Base-by-base conservation (phyloP, 2,888 invertebrate species). In the Euplexia lucipara region DNA sequence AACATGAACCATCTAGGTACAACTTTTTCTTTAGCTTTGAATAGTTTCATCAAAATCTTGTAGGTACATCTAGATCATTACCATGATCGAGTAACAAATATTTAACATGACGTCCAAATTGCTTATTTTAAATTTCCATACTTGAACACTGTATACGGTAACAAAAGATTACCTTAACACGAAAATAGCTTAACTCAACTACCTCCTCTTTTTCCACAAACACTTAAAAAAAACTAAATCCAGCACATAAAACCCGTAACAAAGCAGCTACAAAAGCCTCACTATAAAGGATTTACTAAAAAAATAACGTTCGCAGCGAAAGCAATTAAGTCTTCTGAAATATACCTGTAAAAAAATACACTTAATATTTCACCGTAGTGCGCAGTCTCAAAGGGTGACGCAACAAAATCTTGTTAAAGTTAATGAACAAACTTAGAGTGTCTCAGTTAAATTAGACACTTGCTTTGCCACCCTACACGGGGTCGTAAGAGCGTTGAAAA, bases 341-440 rank as follows among this genome's bases (percentile, higher is more conserved):
- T 69, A 75, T 68, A 70, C 60, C 59, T 71, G 73, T 22, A 69
- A 73, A 77, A 75, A 71, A 69, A 51, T 57, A 63, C 75, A 75
- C 77, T 88, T 90, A 91, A 91, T 91, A 91, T 90, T 91, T 90
- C 75, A 88, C 81, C 78, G 83, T 53, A 65, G 84, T 69, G 78
- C 82, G 73, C 78, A 70, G 79, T 83, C 87, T 90, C 92, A 93
- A 92, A 92, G 92, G 91, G 90, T 90, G 82, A 86, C 83, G 86
- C 78, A 83, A 88, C 88, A 84, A 88, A 93, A 92, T 92, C 93
- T 92, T 91, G 90, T 93, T 93, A 92, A 84, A 91, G 83, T 91
- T 93, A 94, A 93, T 93, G 92, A 94, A 93, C 90, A 91, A 93
- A 93, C 92, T 93, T 90, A 86, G 83, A 85, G 83, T 81, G 86